These are phyloP conservation scores for Volucella inflata DNA, from an alignment of 2,888 invertebrate genomes.

Conservation along the genomic window DNA sequence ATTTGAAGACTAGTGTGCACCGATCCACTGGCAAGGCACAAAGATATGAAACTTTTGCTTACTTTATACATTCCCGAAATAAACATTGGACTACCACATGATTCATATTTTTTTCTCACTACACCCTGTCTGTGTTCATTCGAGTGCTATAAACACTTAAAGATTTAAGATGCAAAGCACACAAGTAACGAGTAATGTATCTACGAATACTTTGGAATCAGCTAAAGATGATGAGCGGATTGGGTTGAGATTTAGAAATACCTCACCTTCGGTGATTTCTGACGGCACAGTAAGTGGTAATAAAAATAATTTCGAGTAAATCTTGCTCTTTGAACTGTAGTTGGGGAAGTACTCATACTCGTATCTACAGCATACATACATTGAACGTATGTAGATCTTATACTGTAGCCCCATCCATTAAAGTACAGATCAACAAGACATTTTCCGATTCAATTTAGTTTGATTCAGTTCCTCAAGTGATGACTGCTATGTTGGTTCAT, in stretches of 20 bases:
- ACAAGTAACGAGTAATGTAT: no score
- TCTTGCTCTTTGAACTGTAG: background rate
- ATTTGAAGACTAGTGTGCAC: constrained; percentile 15
- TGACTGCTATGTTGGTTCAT: background rate
- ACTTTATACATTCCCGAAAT: constrained; percentile 53
- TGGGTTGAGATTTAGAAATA: constrained; percentile 23
- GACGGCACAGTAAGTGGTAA: constrained; percentile 48
- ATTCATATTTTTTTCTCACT: constrained; percentile 56
- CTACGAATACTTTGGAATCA: no score
- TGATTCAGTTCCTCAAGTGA: constrained; percentile 15
- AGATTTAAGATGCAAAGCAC: constrained; percentile 34
- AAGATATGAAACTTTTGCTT: constrained; percentile 39
- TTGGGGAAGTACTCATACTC: no score
- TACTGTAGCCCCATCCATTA: background rate
- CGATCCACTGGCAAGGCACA: background rate
- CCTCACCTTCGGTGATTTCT: background rate
- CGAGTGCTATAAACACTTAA: constrained; percentile 49
- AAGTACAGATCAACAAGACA: constrained; percentile 4
- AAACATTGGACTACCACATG: constrained; percentile 46
- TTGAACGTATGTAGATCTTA: no score
- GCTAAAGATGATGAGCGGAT: constrained; percentile 25
- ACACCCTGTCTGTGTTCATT: constrained; percentile 36
- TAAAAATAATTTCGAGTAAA: constrained; percentile 42
- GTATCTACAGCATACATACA: no score
- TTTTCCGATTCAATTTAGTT: constrained; percentile 22